Percentiles rank a stretch among this genome's conserved stretches.
These are phyloP conservation scores for Metopolophium dirhodum DNA, from an alignment of 1,140 invertebrate species.

Conservation along the genomic window DNA sequence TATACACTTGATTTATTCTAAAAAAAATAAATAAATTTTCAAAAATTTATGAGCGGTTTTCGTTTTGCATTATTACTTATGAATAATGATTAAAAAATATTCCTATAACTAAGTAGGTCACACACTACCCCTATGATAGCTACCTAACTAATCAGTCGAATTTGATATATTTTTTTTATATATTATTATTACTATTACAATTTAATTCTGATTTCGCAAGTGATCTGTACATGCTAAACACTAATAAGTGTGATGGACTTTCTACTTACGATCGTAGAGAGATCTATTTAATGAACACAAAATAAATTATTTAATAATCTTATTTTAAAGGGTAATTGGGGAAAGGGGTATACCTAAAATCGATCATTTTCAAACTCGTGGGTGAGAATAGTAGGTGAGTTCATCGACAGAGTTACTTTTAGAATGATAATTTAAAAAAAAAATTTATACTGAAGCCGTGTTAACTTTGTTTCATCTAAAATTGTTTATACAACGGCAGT, in stretches of 20 bases:
- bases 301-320: constrained; percentile 23
- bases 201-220: constrained; percentile 53
- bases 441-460: background rate
- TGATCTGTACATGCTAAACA: constrained; percentile 27
- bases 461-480: constrained; percentile 25
- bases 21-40: constrained; percentile 34
- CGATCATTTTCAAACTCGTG: constrained; percentile 17
- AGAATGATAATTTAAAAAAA: background rate
- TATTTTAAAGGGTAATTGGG: constrained; percentile 16
- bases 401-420: constrained; percentile 27
- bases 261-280: constrained; percentile 46
- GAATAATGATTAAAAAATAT: constrained; percentile 35
- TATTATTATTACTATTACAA: constrained; percentile 26
- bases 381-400: constrained; percentile 42
- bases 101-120: constrained; percentile 43
- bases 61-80: background rate
- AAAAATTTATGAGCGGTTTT: constrained; percentile 3
- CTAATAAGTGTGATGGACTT: constrained; percentile 46
- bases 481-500: background rate
- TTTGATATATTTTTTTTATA: constrained; percentile 45
- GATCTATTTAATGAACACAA: constrained; percentile 55
- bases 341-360: background rate
- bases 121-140: constrained; percentile 51
- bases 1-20: constrained; percentile 50
- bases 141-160: constrained; percentile 54